Base-by-base conservation (phyloP, 1,140 invertebrate species). In the Zaprionus vittiger region DNA sequence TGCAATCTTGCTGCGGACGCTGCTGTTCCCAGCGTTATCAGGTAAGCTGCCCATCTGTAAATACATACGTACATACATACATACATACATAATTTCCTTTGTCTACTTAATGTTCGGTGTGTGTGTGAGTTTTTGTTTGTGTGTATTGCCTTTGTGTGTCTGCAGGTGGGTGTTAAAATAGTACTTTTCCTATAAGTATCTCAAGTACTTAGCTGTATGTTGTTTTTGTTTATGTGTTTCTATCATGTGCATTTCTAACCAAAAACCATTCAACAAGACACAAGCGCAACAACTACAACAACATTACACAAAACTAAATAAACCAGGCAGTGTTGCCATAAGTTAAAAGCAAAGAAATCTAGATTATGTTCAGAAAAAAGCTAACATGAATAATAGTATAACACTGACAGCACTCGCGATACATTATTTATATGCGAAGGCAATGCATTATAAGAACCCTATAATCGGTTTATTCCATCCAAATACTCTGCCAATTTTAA, bases 1-100 rank as follows among this genome's bases (percentile, higher is more conserved):
- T 97, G 89, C 96, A 96, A 89, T 95, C 96, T 41, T 98, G 97
- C 93, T 98, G 97, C 93, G 96, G 96, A 65, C 94, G 92, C 67
- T 97, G 97, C 93, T 98, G 97, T 93, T 96, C 97, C 14, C 96
- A 97, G 93, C 96, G 97, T 93, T 98, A 98, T 93, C 97, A 97
- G 96, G 96, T 97, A 95, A 84, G 81, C 70, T 49, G 64, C 24
- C 44, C 24, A 61, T 49, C 72, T 79, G 61, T 80, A 66, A 59
- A 62, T 76, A 79, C 64, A n/a, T n/a, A n/a, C n/a, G n/a, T 41
- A n/a, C 38, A 41, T n/a, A 44, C 41, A 47, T 17, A 44, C 41
- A 44, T 44, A n/a, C 15, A 44, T 47, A 15, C 14, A 17, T 28
- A 73, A 83, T 68, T 66, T 57, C 63, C 65, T 73, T 55, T 54